Evolutionary conservation across 2,797 vertebrate genomes (phyloP), one percentile per base, ranked within the genome.

Genomic region (Sebastiscus tertius): DNA sequence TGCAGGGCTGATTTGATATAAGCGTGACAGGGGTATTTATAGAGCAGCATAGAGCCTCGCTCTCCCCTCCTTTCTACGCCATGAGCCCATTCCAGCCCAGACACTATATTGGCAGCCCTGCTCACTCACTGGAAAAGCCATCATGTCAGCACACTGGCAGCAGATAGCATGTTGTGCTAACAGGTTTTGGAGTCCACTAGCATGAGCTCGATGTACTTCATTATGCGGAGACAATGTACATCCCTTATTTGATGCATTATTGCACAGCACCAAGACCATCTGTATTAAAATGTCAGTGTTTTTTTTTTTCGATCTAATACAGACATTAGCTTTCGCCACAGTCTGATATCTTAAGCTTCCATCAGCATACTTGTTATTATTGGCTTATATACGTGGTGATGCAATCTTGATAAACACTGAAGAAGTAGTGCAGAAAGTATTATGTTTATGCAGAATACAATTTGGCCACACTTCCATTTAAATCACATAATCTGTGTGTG

Each of bases 81-180:
- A 68, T 46, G 69, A 92, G 91, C 88, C 88, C 84, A 90, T 91
- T 95, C 82, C 89, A 86, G 88, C 91, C 88, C 91, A 94, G 94
- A 95, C 93, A 87, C 89, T 94, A 93, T 94, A 93, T 91, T 95
- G 94, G 93, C 92, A 95, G 87, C 70, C 79, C 89, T 90, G 91
- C 91, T 96, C 95, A 93, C 89, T 95, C 90, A 93, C 92, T 94
- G 92, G 94, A 95, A 95, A 95, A 95, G 93, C 89, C 93, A 93
- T 93, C 93, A 94, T 93, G 95, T 96, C 95, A 95, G 96, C 95
- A 95, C 90, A 92, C 92, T 93, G 91, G 90, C 90, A 85, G 92
- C 59, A 86, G 91, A 90, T 90, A 94, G 91, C 94, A 93, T 93
- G 93, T 92, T 91, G 88, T 90, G 92, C 94, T 95, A 96, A 95